phyloP scores from a whole-genome alignment of 2,113 vertebrate species.

The Emberiza fucata region DNA sequence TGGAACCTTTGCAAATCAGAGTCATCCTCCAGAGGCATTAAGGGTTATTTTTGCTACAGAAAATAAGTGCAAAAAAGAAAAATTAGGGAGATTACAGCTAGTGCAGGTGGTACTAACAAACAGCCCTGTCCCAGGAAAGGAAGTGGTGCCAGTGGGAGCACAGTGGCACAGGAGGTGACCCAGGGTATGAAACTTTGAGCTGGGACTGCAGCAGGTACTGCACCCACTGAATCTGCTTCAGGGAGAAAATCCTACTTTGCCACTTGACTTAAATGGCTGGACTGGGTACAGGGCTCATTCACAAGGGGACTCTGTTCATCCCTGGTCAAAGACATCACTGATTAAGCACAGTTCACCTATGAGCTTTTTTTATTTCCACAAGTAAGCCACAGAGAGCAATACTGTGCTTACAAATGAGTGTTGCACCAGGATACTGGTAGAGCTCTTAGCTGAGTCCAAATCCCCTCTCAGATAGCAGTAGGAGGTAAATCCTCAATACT shows the following conservation, averaged over 20 bases:
- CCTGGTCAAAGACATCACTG: not conserved
- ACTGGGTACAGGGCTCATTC: not conserved
- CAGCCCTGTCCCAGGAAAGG: not conserved
- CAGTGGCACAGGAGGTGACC: rapidly evolving
- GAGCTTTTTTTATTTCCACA: not conserved
- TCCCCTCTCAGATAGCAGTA: not conserved
- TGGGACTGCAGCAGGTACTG: not conserved
- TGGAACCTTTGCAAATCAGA: not conserved
- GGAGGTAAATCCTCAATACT: not conserved
- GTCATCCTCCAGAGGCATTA: not conserved
- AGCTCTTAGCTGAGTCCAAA: not conserved
- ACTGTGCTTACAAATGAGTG: not conserved
- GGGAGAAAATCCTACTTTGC: not conserved
- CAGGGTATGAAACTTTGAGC: not conserved
- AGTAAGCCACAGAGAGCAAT: not conserved
- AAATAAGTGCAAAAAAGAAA: not conserved
- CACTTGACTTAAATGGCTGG: not conserved
- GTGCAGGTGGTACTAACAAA: not conserved
- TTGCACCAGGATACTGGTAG: not conserved
- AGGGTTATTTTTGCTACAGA: not conserved
- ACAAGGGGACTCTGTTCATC: rapidly evolving
- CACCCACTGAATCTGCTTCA: not conserved
- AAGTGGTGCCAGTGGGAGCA: not conserved
- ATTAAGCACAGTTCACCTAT: not conserved
- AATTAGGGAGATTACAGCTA: not conserved